Conservation (phyloP, 2,888 invertebrate genomes). For the Brachyptera risi region DNA sequence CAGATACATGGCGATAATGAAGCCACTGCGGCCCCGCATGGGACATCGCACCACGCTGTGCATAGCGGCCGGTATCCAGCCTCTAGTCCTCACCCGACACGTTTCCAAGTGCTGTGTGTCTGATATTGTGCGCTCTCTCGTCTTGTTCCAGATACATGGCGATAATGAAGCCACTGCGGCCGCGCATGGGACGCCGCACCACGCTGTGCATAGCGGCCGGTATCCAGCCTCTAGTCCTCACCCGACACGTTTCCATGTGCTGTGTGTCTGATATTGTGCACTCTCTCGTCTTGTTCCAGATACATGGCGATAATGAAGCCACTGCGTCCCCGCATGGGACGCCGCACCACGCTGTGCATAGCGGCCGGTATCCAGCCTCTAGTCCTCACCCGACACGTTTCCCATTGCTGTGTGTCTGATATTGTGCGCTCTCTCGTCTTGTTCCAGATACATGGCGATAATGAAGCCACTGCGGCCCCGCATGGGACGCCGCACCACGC, state of each 20-base stretch:
- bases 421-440: too few species aligned
- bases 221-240: slow-evolving; percentile 78
- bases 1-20: slow-evolving; percentile 94
- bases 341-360: slow-evolving; percentile 76
- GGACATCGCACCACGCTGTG: slow-evolving; percentile 77
- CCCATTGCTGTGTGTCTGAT: neutral
- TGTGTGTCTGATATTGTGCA: neutral
- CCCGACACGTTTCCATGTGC: slow-evolving; percentile 48
- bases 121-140: slow-evolving; percentile 55
- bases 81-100: slow-evolving; percentile 54
- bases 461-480: slow-evolving; percentile 88
- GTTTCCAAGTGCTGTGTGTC: neutral
- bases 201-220: slow-evolving; percentile 77
- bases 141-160: slow-evolving; percentile 83
- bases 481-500: slow-evolving; percentile 79
- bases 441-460: slow-evolving; percentile 87
- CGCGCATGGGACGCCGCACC: slow-evolving; percentile 77
- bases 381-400: slow-evolving; percentile 45
- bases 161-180: slow-evolving; percentile 87
- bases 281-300: slow-evolving; percentile 57
- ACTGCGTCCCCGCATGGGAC: slow-evolving; percentile 80
- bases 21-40: slow-evolving; percentile 83
- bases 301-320: slow-evolving; percentile 96
- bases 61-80: slow-evolving; percentile 81
- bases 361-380: slow-evolving; percentile 80